phyloP scores from a whole-genome alignment of 2,797 vertebrate species.

The Chaunax sp. region DNA sequence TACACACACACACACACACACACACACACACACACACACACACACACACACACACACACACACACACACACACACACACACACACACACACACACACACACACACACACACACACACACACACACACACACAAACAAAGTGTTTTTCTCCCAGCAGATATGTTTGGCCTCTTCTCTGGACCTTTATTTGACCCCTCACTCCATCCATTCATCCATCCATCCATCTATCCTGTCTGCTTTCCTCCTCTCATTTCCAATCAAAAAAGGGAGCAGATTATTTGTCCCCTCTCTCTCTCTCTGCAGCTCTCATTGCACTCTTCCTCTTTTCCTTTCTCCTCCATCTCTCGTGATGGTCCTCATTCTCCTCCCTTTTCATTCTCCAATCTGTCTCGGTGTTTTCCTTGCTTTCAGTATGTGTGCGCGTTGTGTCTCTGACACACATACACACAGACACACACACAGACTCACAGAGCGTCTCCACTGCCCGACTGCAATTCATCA shows the following conservation, averaged over 20 bases:
- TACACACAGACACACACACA: constrained; percentile 8
- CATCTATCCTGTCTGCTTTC: constrained; percentile 36
- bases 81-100: background rate
- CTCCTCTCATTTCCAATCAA: constrained; percentile 47
- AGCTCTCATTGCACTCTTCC: constrained; percentile 25
- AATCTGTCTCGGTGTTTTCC: constrained; percentile 39
- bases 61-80: constrained; percentile 11
- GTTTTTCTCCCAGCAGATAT: constrained; percentile 30
- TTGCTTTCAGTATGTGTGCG: constrained; percentile 3
- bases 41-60: no score
- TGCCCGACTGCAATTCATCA: constrained; percentile 91
- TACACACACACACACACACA: no score
- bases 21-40: constrained; percentile 12
- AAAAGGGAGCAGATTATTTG: constrained; percentile 38
- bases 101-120: no score
- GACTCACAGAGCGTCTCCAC: constrained; percentile 72
- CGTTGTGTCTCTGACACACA: background rate
- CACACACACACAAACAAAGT: background rate
- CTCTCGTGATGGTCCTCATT: constrained; percentile 1
- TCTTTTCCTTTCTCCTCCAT: constrained; percentile 4
- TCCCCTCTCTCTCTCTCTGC: constrained; percentile 20
- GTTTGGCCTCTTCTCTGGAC: constrained; percentile 49
- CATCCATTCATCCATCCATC: constrained; percentile 50
- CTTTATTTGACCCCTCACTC: constrained; percentile 51
- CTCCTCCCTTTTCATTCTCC: constrained; percentile 21